Base-by-base conservation (phyloP, 2,113 vertebrate genomes). In the Melanostigma gelatinosum region DNA sequence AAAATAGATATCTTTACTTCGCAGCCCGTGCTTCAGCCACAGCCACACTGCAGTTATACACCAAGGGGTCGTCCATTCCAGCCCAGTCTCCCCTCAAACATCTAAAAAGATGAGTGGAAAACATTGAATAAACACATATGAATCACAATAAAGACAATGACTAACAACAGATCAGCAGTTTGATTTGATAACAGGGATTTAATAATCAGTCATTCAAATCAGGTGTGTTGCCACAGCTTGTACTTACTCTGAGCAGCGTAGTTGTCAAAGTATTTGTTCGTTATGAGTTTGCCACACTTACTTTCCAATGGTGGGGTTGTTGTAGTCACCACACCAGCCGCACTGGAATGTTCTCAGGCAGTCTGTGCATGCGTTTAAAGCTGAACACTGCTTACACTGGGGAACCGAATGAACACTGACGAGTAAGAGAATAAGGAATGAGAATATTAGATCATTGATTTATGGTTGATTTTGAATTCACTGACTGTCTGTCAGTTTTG, bases 291-390 rank as follows among this genome's bases (percentile, higher is more conserved):
- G 3, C 2, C 1, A 27, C 10, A 70, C 85, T 88, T 88, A 97
- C 97, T 96, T 96, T 83, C 97, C 97, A 72, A 97, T 95, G 0
- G 96, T 98, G n/a, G 97, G 97, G 90, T 98, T 98, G 89, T 96
- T 96, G 73, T 96, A 94, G n/a, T 97, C 96, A 9, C 96, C 96
- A 34, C 97, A 98, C 97, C 97, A 98, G 87, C 97, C 97, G 1
- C 97, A 98, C 91, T 97, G 96, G 11, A 97, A 97, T 18, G 95
- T 97, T 85, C 95, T 94, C 88, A 97, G 88, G 76, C 97, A 98
- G 69, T 97, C 96, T 0, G 94, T 94, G 77, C 97, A 98, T 5
- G 94, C 95, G 85, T 91, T 93, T 80, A 96, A 92, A 65, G 93
- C 90, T 20, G 95, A 93, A 4, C 97, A 98, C 71, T 96, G 96